Conservation (phyloP, 2,113 vertebrate species). For the Campylomormyrus tamandua region DNA sequence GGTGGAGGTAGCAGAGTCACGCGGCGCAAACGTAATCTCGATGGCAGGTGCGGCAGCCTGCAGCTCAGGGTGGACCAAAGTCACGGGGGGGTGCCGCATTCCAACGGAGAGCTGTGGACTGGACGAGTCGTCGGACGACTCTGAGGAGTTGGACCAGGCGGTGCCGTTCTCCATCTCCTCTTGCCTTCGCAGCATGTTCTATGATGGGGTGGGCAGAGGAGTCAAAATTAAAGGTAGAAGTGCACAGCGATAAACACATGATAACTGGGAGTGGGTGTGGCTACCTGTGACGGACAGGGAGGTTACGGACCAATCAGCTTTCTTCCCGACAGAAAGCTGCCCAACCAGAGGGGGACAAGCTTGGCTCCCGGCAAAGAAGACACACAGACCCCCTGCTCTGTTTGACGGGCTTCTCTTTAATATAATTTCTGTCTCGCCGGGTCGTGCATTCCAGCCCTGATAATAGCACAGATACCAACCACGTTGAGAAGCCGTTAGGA, state of each 20-base stretch:
- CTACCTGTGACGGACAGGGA: background rate
- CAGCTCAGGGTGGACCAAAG: slow-evolving; percentile 68
- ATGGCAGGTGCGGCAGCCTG: slow-evolving; percentile 62
- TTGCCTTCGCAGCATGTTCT: slow-evolving; percentile 85
- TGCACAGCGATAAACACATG: background rate
- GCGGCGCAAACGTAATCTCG: slow-evolving; percentile 72
- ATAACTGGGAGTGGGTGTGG: background rate
- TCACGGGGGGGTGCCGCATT: slow-evolving; percentile 57
- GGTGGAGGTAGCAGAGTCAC: slow-evolving; percentile 42
- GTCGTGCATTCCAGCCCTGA: background rate
- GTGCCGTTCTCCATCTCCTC: slow-evolving; percentile 85
- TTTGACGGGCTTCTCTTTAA: slow-evolving; percentile 28
- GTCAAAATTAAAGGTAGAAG: background rate
- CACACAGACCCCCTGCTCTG: slow-evolving; percentile 15
- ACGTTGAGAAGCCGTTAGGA: background rate
- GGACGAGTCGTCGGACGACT: slow-evolving; percentile 88
- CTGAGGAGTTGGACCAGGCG: slow-evolving; percentile 87
- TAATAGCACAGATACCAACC: slow-evolving; percentile 17
- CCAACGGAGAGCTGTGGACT: slow-evolving; percentile 77
- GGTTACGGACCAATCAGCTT: background rate
- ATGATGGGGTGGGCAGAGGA: slow-evolving; percentile 5
- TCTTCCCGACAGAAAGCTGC: background rate
- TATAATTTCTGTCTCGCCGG: slow-evolving; percentile 9
- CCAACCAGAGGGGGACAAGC: slow-evolving; percentile 5
- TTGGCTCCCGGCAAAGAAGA: slow-evolving; percentile 24